phyloP scores from a whole-genome alignment of 2,113 vertebrate species.

The Eira barbara region DNA sequence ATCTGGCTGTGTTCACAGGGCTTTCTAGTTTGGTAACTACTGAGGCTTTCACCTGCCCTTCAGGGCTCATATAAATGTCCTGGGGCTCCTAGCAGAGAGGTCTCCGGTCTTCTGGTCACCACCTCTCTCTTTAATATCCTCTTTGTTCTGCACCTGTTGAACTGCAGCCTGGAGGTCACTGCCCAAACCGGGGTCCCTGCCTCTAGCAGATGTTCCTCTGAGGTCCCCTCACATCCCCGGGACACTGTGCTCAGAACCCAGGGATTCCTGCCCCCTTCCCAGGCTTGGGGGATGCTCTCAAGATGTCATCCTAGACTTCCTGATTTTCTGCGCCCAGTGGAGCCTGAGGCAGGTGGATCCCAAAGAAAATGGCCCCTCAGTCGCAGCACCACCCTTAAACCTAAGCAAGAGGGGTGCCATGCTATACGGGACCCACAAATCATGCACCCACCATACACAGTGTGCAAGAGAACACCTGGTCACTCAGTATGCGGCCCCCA shows the following conservation, averaged over 20 bases:
- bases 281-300: background rate
- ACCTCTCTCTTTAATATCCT: no score
- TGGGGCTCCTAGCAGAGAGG: background rate
- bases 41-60: background rate
- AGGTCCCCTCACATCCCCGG: background rate
- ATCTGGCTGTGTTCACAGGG: background rate
- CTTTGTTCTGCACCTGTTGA: background rate
- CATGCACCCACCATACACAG: rapidly evolving
- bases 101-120: background rate
- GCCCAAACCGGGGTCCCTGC: background rate
- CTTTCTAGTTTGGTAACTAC: background rate
- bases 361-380: background rate
- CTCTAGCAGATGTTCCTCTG: background rate
- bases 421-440: background rate
- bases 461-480: background rate
- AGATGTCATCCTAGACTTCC: background rate
- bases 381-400: background rate
- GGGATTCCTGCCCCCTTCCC: background rate
- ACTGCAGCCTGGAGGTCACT: background rate
- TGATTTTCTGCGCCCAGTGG: background rate
- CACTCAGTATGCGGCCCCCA: background rate
- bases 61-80: background rate
- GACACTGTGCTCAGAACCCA: background rate
- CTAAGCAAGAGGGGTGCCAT: background rate
- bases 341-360: background rate